These are phyloP conservation scores for Temnothorax rugatulus DNA, from an alignment of 2,888 invertebrate species.

Conservation along the genomic window DNA sequence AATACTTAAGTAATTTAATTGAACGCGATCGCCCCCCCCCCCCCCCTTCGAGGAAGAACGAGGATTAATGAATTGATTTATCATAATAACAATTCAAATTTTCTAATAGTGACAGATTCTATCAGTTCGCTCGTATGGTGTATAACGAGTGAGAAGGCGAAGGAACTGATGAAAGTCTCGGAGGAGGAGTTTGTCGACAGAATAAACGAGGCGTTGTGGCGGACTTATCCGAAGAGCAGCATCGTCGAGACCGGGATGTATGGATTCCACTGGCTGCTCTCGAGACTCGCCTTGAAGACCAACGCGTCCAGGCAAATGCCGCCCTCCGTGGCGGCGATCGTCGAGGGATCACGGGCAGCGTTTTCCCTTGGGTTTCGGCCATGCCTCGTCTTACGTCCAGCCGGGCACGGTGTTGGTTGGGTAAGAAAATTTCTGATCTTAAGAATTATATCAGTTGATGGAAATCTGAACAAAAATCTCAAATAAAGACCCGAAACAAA, in stretches of 20 bases:
- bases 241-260: slow-evolving; percentile 88
- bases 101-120: slow-evolving; percentile 89
- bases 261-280: slow-evolving; percentile 87
- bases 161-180: slow-evolving; percentile 90
- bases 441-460: not conserved
- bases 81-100: not conserved
- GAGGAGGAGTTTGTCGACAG: slow-evolving; percentile 95
- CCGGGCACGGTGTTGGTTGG: slow-evolving; percentile 95
- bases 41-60: not conserved
- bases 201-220: slow-evolving; percentile 94
- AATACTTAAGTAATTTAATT: not conserved
- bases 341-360: slow-evolving; percentile 91
- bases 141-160: slow-evolving; percentile 92
- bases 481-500: not conserved
- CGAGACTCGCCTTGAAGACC: slow-evolving; percentile 86
- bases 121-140: slow-evolving; percentile 98
- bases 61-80: not conserved
- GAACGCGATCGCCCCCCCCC: not conserved
- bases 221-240: slow-evolving; percentile 87
- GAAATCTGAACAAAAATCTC: not conserved
- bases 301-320: slow-evolving; percentile 89
- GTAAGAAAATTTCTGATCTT: slow-evolving; percentile 86
- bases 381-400: slow-evolving; percentile 94
- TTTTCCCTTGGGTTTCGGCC: slow-evolving; percentile 98
- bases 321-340: slow-evolving; percentile 90